phyloP scores from a whole-genome alignment of 1,140 invertebrate species.

The Cepaea nemoralis region DNA sequence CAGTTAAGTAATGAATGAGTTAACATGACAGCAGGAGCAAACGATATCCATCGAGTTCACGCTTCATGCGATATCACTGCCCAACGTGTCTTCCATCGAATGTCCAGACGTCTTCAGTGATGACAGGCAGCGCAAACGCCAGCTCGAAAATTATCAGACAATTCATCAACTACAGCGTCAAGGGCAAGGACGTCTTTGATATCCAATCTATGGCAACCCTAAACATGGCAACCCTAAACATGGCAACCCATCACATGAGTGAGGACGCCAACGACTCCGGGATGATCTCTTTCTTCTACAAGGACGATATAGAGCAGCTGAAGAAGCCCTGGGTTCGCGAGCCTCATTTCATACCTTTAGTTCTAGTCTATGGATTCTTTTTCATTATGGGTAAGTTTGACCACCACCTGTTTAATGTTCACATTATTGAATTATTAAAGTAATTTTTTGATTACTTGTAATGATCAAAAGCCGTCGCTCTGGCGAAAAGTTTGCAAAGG shows the following conservation, averaged over 20 bases:
- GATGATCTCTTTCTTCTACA: background rate
- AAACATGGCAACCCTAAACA: background rate
- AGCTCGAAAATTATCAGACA: background rate
- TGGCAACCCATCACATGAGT: background rate
- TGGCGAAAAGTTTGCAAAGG: no score
- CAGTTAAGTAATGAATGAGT: no score
- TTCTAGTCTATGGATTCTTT: constrained; percentile 79
- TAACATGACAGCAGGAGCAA: no score
- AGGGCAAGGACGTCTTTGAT: background rate
- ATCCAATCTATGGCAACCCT: background rate
- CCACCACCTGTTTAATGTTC: no score
- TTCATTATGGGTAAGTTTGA: constrained; percentile 81
- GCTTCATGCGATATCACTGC: no score
- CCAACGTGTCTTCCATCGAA: no score
- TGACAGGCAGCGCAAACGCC: background rate
- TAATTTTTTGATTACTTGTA: no score
- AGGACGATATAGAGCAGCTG: constrained; percentile 17
- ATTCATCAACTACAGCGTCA: background rate
- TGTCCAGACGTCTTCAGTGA: background rate
- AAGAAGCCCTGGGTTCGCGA: constrained; percentile 46
- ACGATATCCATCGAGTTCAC: no score
- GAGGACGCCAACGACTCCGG: background rate
- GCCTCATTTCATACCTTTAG: constrained; percentile 63
- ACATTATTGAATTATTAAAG: no score
- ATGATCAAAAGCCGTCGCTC: no score